These are phyloP conservation scores for Spheniscus mendiculus DNA, from an alignment of 2,113 vertebrate genomes.

Conservation along the genomic window DNA sequence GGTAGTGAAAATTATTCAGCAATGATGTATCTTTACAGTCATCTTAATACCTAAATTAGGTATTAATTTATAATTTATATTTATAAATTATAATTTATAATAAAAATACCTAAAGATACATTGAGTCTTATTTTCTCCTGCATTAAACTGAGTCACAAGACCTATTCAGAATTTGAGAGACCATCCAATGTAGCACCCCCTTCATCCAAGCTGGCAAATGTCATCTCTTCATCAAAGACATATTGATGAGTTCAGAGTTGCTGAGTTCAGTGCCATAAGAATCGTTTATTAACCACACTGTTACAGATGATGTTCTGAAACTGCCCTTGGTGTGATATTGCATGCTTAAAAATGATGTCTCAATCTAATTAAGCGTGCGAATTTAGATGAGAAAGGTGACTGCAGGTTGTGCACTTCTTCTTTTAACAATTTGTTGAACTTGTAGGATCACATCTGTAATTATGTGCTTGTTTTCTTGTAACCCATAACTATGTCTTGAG, in stretches of 20 bases:
- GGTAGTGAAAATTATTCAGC: not conserved
- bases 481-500: not conserved
- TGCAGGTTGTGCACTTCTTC: not conserved
- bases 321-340: not conserved
- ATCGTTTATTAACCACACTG: not conserved
- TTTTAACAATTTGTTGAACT: not conserved
- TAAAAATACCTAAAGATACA: not conserved
- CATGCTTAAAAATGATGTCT: not conserved
- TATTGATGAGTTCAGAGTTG: not conserved
- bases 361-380: not conserved
- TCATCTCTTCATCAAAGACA: not conserved
- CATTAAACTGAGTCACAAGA: not conserved
- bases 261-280: not conserved
- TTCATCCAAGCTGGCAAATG: not conserved
- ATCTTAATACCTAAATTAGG: not conserved
- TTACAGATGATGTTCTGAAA: not conserved
- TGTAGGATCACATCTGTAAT: not conserved
- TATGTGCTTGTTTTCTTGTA: not conserved
- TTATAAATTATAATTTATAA: too few relatives aligned
- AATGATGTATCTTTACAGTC: not conserved
- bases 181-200: not conserved
- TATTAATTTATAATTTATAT: too few relatives aligned
- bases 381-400: constrained; percentile 32
- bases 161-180: not conserved
- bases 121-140: not conserved